Percentiles rank a stretch among this genome's conserved stretches.
These are phyloP conservation scores for Lonchura striata DNA, from an alignment of 2,113 vertebrate genomes.

Conservation along the genomic window DNA sequence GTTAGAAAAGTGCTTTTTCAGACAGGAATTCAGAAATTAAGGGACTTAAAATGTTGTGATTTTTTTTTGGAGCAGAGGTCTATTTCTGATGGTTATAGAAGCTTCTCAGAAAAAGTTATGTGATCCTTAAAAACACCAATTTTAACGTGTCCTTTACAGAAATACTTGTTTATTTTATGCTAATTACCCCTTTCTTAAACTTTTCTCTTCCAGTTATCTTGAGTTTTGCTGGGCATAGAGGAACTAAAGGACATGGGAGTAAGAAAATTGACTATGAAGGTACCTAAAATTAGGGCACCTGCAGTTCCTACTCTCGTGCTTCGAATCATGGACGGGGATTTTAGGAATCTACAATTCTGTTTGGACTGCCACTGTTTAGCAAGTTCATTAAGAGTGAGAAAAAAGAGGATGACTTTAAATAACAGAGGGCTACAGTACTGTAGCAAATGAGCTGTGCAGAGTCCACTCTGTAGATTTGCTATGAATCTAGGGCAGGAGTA, in stretches of 20 bases:
- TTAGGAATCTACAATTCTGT: background rate
- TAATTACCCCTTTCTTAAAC: background rate
- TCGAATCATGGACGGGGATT: fast-evolving
- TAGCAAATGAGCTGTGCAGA: background rate
- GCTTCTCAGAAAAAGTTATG: background rate
- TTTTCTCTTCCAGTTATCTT: background rate
- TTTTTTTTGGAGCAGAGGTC: slow-evolving; percentile 7
- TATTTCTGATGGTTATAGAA: background rate
- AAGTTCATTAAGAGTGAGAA: background rate
- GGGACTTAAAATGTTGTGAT: background rate
- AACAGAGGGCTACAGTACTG: background rate
- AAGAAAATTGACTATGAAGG: background rate
- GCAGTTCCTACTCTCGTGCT: background rate
- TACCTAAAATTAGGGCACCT: background rate
- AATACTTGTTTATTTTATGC: background rate
- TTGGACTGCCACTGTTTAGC: background rate
- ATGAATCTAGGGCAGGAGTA: background rate
- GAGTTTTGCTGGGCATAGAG: background rate
- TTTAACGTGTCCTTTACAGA: background rate
- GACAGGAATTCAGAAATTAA: background rate
- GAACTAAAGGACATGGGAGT: background rate
- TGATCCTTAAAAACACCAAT: background rate
- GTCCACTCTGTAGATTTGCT: background rate
- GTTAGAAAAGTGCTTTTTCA: background rate
- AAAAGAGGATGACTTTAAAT: background rate